Evolutionary conservation across 2,888 invertebrate genomes (phyloP).

Genomic region (Saturnia japonica): DNA sequence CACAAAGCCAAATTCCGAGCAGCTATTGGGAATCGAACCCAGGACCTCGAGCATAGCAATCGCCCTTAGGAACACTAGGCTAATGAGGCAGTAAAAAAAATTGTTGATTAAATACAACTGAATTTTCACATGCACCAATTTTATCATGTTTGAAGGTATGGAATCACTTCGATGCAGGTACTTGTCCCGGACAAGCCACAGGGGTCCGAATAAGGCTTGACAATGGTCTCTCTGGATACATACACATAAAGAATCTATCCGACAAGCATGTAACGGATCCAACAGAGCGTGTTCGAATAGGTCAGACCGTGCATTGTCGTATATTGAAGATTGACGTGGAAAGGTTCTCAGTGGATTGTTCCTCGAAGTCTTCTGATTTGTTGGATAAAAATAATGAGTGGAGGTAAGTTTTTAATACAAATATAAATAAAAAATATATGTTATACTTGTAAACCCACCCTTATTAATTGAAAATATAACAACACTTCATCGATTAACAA

Average conservation of each 20-base stretch:
- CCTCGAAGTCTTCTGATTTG: slow-evolving; percentile 95
- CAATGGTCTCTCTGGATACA: slow-evolving; percentile 95
- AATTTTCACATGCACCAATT: too few relatives aligned
- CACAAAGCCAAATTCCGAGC: too few relatives aligned
- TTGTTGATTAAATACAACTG: too few relatives aligned
- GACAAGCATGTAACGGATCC: slow-evolving; percentile 97
- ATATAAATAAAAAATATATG: too few relatives aligned
- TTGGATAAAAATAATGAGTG: slow-evolving; percentile 94
- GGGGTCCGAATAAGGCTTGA: slow-evolving; percentile 95
- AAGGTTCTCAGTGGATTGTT: slow-evolving; percentile 95
- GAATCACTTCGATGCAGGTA: slow-evolving; percentile 98
- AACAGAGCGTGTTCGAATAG: slow-evolving; percentile 92
- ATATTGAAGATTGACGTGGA: slow-evolving; percentile 98
- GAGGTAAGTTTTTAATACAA: slow-evolving; percentile 75
- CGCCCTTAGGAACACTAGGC: too few relatives aligned
- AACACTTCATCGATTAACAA: too few relatives aligned
- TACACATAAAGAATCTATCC: slow-evolving; percentile 95
- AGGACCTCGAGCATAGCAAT: too few relatives aligned
- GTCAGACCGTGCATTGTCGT: slow-evolving; percentile 92
- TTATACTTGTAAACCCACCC: too few relatives aligned
- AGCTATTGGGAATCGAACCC: too few relatives aligned
- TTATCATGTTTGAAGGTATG: slow-evolving; percentile 84
- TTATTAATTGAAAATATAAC: too few relatives aligned
- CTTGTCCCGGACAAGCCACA: slow-evolving; percentile 97
- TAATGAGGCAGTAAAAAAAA: too few relatives aligned